phyloP scores from a whole-genome alignment of 2,113 vertebrate genomes.

The Dasypus novemcinctus region DNA sequence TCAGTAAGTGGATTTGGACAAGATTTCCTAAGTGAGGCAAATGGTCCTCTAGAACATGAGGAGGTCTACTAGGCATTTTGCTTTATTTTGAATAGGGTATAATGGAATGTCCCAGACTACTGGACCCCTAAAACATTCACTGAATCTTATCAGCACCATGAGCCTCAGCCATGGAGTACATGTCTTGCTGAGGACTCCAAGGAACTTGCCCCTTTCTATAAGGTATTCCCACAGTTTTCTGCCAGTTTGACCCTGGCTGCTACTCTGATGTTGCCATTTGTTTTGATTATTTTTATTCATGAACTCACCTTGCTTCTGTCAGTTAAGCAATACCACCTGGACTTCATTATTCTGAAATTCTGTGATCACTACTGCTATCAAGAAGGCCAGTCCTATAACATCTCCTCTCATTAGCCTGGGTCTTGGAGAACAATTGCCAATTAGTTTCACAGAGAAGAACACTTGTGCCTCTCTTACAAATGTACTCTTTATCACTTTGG shows the following conservation, averaged over 20 bases:
- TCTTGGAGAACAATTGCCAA: background rate
- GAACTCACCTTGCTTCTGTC: background rate
- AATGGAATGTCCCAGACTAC: background rate
- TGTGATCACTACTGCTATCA: background rate
- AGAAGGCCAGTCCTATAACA: rapidly evolving
- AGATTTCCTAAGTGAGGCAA: background rate
- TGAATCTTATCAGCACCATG: background rate
- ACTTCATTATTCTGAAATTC: background rate
- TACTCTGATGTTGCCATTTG: background rate
- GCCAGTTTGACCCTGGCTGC: background rate
- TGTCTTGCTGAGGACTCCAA: background rate
- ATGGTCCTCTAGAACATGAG: background rate
- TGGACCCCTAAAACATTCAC: background rate
- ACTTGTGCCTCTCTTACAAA: background rate
- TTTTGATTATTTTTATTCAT: background rate
- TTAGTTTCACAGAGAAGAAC: background rate
- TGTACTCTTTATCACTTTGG: background rate
- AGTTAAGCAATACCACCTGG: background rate
- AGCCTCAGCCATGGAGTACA: background rate
- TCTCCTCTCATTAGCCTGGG: background rate
- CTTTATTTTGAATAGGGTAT: background rate
- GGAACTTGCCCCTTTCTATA: background rate
- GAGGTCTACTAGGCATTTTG: background rate
- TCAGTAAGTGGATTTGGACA: background rate
- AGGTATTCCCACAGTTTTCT: background rate